These are phyloP conservation scores for Telmatherina bonti DNA, from an alignment of 2,797 vertebrate genomes.

Conservation along the genomic window DNA sequence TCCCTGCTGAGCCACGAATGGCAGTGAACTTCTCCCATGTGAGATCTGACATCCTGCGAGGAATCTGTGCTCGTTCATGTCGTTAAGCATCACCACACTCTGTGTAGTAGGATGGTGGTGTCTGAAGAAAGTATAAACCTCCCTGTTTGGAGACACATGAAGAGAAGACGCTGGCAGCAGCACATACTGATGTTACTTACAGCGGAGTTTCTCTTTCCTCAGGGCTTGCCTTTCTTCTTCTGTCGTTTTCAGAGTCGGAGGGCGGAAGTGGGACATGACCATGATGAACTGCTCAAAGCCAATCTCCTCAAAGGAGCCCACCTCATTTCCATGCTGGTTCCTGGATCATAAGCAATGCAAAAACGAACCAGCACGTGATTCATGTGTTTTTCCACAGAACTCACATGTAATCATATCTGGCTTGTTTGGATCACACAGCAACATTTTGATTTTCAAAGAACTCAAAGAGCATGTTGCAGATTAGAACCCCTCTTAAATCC, in stretches of 20 bases:
- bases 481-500: too few species aligned
- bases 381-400: background rate
- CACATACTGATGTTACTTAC: slow-evolving; percentile 76
- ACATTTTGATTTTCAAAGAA: too few species aligned
- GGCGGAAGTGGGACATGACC: slow-evolving; percentile 94
- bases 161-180: background rate
- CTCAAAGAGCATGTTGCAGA: too few species aligned
- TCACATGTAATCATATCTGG: slow-evolving; percentile 3
- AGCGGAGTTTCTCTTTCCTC: slow-evolving; percentile 90
- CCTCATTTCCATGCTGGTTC: slow-evolving; percentile 84
- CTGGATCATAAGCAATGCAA: slow-evolving; percentile 63
- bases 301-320: slow-evolving; percentile 83
- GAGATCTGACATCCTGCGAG: background rate
- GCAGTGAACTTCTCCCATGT: background rate
- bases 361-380: background rate
- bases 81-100: background rate
- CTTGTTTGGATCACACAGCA: background rate
- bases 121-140: background rate
- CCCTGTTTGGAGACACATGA: background rate
- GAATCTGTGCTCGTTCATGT: slow-evolving; percentile 6
- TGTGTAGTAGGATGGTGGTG: background rate
- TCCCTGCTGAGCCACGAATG: background rate
- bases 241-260: slow-evolving; percentile 81
- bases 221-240: slow-evolving; percentile 84
- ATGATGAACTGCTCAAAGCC: slow-evolving; percentile 93